These are phyloP conservation scores for Muscicapa striata DNA, from an alignment of 2,797 vertebrate genomes.

Conservation along the genomic window DNA sequence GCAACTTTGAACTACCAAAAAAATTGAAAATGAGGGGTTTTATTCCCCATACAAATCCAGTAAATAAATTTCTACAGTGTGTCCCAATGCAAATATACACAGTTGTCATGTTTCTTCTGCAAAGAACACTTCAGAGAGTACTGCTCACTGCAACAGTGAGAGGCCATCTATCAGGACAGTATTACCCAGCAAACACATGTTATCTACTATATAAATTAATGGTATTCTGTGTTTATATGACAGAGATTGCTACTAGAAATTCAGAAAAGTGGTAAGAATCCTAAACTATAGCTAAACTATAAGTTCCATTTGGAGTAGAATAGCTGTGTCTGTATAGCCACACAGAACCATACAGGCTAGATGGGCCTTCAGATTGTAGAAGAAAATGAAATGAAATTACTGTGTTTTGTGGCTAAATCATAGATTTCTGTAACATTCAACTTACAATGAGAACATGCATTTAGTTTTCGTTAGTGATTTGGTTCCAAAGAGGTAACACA, in stretches of 20 bases:
- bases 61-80: neutral
- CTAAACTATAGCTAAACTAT: neutral
- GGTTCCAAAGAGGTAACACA: neutral
- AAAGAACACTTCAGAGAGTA: neutral
- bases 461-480: neutral
- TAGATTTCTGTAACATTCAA: neutral
- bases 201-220: neutral
- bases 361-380: neutral
- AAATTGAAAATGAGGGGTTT: neutral
- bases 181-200: neutral
- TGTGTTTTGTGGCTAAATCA: neutral
- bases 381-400: neutral
- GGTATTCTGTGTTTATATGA: neutral
- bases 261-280: neutral
- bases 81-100: neutral
- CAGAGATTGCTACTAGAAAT: neutral
- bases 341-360: neutral
- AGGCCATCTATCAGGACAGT: neutral
- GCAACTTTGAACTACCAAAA: neutral
- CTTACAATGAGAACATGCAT: neutral
- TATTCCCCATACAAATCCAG: neutral
- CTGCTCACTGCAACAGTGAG: neutral
- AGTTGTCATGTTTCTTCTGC: neutral
- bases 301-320: neutral
- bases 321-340: neutral